Percentiles rank a stretch among this genome's conserved stretches.
These are phyloP conservation scores for Burhinus oedicnemus DNA, from an alignment of 2,113 vertebrate genomes.

Conservation along the genomic window DNA sequence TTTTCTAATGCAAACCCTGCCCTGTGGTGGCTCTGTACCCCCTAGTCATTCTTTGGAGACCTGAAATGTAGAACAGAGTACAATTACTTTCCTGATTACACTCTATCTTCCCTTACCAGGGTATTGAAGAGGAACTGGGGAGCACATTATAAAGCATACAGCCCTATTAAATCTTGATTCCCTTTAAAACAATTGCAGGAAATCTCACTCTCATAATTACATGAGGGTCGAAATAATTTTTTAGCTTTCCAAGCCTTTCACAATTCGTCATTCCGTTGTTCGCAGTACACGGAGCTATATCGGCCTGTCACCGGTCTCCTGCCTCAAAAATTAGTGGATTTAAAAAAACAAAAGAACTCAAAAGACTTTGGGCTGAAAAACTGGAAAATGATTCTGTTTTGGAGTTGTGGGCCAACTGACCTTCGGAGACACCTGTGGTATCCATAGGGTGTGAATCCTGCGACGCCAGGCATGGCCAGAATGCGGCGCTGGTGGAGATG, in stretches of 20 bases:
- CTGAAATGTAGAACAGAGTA: constrained; percentile 22
- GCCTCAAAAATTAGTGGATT: background rate
- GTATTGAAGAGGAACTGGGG: constrained; percentile 56
- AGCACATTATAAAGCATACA: constrained; percentile 46
- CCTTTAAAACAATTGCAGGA: constrained; percentile 45
- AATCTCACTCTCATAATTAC: constrained; percentile 6
- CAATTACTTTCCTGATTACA: constrained; percentile 35
- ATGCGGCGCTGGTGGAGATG: rapidly evolving
- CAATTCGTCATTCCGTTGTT: background rate
- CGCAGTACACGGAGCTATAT: rapidly evolving
- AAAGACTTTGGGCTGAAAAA: background rate
- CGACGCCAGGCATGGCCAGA: background rate
- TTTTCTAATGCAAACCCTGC: constrained; percentile 40
- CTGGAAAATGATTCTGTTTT: background rate
- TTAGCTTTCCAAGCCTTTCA: background rate
- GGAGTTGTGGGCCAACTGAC: background rate
- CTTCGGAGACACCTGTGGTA: background rate
- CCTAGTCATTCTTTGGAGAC: constrained; percentile 36
- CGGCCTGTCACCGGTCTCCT: rapidly evolving
- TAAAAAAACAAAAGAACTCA: background rate
- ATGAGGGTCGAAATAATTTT: background rate
- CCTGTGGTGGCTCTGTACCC: constrained; percentile 29
- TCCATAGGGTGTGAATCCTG: background rate
- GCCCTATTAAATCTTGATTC: constrained; percentile 56
- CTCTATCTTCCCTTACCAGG: constrained; percentile 60